Evolutionary conservation across 1,140 invertebrate genomes (phyloP), one percentile per base, ranked within the genome.

Genomic region (Colletes gigas): DNA sequence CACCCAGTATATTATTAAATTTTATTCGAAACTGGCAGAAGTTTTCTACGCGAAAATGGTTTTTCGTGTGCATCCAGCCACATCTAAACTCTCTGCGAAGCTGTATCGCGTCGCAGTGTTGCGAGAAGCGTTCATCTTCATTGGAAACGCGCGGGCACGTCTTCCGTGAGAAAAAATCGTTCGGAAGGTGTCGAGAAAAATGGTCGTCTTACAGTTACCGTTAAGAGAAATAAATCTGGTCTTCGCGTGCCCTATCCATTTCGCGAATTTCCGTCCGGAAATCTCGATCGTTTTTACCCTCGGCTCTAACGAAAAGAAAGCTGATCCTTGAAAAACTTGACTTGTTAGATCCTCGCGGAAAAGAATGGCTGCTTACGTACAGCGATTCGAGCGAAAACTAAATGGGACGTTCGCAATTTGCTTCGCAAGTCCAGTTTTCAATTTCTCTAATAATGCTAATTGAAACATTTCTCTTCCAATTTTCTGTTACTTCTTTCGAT

Each of bases 221-320:
- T 50, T 84, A 80, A 84, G 69, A 78, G 80, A 78, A 72, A 84
- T 84, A 82, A 84, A 84, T 84, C 70, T 63, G 19, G 21, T 30
- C 17, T 39, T 50, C 71, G 39, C 30, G 68, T 39, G 55, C 21
- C 21, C 12, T 41, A 68, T 69, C 55, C 21, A 50, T 60, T 60
- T 60, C 66, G 12, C 54, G 41, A 59, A 57, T 7, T 60, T 69
- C 54, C 19, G 4, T 15, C 19, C 17, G 19, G 74, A 39, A 50
- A 59, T 39, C 55, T 69, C 21, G 12, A 50, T n/a, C 44, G 60
- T 74, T 74, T 41, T 63, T 63, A 63, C 59, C 47, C 59, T 10
- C 57, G 9, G 39, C 14, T 17, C 8, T n/a, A 17, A 57, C 5
- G n/a, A 63, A 47, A 63, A 54, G 47, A n/a, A 74, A 63, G 15